Base-by-base conservation (phyloP, 2,888 invertebrate species). In the Ormia ochracea region DNA sequence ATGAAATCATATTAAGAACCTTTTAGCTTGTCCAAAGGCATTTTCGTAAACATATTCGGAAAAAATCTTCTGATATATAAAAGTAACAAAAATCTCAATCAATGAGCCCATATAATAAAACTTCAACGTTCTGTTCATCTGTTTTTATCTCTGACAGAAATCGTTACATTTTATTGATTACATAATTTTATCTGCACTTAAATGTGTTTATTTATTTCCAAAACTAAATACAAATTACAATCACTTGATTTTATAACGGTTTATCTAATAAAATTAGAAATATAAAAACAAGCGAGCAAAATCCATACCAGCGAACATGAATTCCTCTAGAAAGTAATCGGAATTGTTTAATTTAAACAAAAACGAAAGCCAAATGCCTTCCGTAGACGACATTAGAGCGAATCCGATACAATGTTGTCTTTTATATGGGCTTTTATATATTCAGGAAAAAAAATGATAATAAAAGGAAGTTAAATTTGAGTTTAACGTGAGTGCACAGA, bases 221-320 rank as follows among this genome's bases (percentile, higher is more conserved):
- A 41, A 68, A 58, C n/a, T 21, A 38, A 50, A 73, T 33, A 56
- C 33, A 41, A 69, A 45, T 59, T 52, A 68, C 76, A 76, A 69
- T 76, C 76, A 80, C 76, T 80, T 76, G 76, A 73, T 80, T 80
- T 76, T 68, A 76, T 68, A 80, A 76, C 76, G 36, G 48, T 76
- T 76, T 36, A 56, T 56, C 66, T 48, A 80, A 80, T 80, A 80
- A 80, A 80, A 76, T 72, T 48, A 19, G 50, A 14, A 75, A 69
- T 58, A 69, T 65, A 73, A 74, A 63, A 48, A 38, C 54, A 68
- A 56, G 26, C 21, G 23, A 41, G 14, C 58, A 23, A 54, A 19
- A 21, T 26, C 12, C 7, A 1, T 33, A 45, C n/a, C 21, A 31
- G 45, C 21, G 12, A 23, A 65, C 9, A 6, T 9, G 10, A 63